phyloP scores from a whole-genome alignment of 1,140 invertebrate species.

The Ylistrum balloti region DNA sequence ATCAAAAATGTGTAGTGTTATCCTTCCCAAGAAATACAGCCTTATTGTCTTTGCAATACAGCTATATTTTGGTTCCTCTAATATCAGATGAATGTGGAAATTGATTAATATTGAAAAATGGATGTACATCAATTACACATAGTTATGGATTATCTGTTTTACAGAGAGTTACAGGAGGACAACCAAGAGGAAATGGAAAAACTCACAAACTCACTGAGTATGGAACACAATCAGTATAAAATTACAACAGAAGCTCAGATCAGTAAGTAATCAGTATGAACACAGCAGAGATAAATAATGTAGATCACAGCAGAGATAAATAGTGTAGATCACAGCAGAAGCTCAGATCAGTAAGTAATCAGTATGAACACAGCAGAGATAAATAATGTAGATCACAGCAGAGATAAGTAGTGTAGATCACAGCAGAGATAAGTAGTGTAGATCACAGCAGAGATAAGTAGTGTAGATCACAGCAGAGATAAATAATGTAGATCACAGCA shows the following conservation, averaged over 20 bases:
- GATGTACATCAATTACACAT: too few species aligned
- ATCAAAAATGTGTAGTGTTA: too few species aligned
- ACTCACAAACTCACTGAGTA: slow-evolving; percentile 63
- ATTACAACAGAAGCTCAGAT: slow-evolving; percentile 72
- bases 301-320: not conserved
- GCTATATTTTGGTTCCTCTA: too few species aligned
- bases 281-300: not conserved
- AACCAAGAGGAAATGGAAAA: slow-evolving; percentile 71
- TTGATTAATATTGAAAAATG: too few species aligned
- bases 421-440: too few species aligned
- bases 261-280: slow-evolving; percentile 66
- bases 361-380: not conserved
- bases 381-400: not conserved
- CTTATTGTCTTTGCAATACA: too few species aligned
- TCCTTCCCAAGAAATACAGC: too few species aligned
- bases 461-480: too few species aligned
- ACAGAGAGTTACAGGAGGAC: slow-evolving; percentile 71
- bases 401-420: not conserved
- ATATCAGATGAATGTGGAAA: too few species aligned
- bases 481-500: too few species aligned
- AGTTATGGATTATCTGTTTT: slow-evolving; percentile 36
- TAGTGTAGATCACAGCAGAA: not conserved
- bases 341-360: not conserved
- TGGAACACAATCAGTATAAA: slow-evolving; percentile 71
- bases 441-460: not conserved